Base-by-base conservation (phyloP, 2,888 invertebrate genomes). In the Agrochola lychnidis region DNA sequence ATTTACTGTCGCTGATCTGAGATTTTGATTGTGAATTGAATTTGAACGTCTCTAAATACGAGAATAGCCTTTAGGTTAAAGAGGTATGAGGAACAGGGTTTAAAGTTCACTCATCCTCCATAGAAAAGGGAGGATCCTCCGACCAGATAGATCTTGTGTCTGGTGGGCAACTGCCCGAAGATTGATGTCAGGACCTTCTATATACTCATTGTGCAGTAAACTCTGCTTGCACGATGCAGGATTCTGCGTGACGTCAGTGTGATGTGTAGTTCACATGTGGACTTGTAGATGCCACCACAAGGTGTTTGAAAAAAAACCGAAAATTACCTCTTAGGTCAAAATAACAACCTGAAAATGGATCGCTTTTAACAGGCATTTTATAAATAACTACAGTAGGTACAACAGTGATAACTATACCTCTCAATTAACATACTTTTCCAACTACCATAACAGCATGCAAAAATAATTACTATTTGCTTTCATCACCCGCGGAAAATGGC, bases 401-500 rank as follows among this genome's bases (percentile, higher is more conserved):
- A n/a, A 36, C 10, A n/a, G 16, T 40, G 10, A 16, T 56, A 45
- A 59, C 25, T 48, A 66, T 48, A 42, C 40, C 36, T 51, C 42
- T 62, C 36, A 80, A 80, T 80, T 25, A 75, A 62, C 19, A 68
- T 42, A 53, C 12, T n/a, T 67, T 81, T 45, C 36, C 16, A 42
- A 76, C 56, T 56, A 40, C 16, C n/a, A 69, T 48, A 61, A 16
- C 56, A 63, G 22, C 30, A 57, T 51, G 45, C 70, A 73, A 73
- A 48, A 42, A 79, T 67, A 80, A 83, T 80, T 64, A 76, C 61
- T 40, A 30, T 83, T 83, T 51, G 22, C 40, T 77, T 73, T 73
- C 73, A 81, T 71, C 16, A 64, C 64, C 56, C 14, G 19, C 51
- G 4, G 42, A 57, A 40, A 84, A 73, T n/a, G 62, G 36, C 40